These are phyloP conservation scores for Pilophorus perplexus DNA, from an alignment of 2,888 invertebrate genomes.

Conservation along the genomic window DNA sequence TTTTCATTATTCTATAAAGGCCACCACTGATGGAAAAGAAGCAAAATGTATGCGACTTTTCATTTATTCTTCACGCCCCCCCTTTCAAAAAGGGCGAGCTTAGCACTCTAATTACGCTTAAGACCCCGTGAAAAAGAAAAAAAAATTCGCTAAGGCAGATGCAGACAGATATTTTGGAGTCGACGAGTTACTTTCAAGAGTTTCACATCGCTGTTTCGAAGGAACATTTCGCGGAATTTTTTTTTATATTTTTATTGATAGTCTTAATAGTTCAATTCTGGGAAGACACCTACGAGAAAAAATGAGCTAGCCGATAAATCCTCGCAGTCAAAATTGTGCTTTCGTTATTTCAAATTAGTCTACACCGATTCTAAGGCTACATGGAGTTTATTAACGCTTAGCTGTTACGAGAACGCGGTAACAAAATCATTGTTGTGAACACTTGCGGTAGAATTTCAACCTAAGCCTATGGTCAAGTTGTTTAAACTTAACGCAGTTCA, in stretches of 20 bases:
- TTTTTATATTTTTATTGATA: too few species aligned
- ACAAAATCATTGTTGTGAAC: conserved; percentile 43
- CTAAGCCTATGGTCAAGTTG: conserved; percentile 42
- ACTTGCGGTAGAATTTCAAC: conserved; percentile 37
- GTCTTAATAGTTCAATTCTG: neutral
- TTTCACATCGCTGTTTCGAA: too few species aligned
- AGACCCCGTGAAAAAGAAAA: conserved; percentile 28
- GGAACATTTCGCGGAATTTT: conserved; percentile 4
- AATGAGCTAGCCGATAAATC: conserved; percentile 18
- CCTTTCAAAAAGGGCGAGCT: conserved; percentile 13
- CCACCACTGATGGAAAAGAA: conserved; percentile 39
- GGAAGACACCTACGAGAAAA: conserved; percentile 25
- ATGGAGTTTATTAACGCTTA: conserved; percentile 21
- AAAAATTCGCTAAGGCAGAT: conserved; percentile 43
- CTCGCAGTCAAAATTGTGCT: too few species aligned
- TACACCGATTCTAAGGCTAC: conserved; percentile 12
- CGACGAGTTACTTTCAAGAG: conserved; percentile 13
- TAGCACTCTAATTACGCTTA: neutral
- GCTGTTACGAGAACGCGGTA: conserved; percentile 36
- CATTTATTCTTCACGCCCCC: neutral
- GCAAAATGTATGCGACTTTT: conserved; percentile 35
- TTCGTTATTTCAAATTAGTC: conserved; percentile 10
- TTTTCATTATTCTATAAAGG: conserved; percentile 26
- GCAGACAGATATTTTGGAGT: too few species aligned
- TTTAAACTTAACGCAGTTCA: conserved; percentile 28